Percentiles rank a stretch among this genome's conserved stretches.
phyloP scores from a whole-genome alignment of 1,140 invertebrate genomes.

The Dolichoris vasculosae region DNA sequence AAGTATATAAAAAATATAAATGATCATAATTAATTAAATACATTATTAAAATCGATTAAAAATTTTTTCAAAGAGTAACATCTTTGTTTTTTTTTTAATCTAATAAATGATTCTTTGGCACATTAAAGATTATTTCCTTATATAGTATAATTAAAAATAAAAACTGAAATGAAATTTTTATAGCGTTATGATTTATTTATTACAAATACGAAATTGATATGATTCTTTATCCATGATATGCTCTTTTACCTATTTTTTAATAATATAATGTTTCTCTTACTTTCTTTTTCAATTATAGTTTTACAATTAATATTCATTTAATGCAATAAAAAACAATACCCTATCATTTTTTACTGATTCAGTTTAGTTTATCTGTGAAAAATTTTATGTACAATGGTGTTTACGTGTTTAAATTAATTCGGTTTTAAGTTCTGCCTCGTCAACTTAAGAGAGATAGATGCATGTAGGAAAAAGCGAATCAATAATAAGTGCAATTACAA shows the following conservation, averaged over 20 bases:
- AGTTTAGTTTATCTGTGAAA: conserved; percentile 9
- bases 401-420: not conserved
- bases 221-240: conserved; percentile 30
- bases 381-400: conserved; percentile 37
- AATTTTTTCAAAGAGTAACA: not conserved
- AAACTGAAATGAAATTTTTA: conserved; percentile 4
- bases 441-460: not conserved
- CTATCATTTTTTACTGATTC: conserved; percentile 27
- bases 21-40: not conserved
- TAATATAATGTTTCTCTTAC: not conserved
- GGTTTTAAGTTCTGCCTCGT: too few species aligned
- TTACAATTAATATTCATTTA: not conserved
- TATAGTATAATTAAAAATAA: not conserved
- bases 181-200: conserved; percentile 17
- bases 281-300: not conserved
- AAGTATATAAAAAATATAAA: not conserved
- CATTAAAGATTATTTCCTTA: not conserved
- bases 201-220: conserved; percentile 36
- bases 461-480: not conserved
- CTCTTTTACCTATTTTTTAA: not conserved
- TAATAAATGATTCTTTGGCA: conserved; percentile 36
- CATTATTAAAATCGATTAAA: not conserved
- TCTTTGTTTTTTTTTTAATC: not conserved
- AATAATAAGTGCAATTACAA: not conserved
- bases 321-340: conserved; percentile 27